These are phyloP conservation scores for Siniperca obscura DNA, from an alignment of 2,797 vertebrate species.

Conservation along the genomic window DNA sequence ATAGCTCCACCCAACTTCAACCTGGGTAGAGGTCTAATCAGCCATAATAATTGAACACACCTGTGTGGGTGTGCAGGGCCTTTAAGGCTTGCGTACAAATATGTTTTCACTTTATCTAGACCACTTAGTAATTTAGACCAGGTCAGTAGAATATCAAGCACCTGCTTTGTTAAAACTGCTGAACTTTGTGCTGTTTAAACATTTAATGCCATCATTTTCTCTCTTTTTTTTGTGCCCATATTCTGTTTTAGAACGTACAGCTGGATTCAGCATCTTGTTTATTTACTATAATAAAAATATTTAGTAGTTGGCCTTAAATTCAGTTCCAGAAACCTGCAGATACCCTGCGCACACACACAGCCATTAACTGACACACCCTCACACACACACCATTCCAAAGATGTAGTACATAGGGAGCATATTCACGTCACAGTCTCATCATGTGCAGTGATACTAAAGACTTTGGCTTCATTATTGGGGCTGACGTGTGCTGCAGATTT, in stretches of 20 bases:
- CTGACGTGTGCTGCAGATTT: conserved; percentile 49
- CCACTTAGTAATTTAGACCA: too few relatives aligned
- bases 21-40: too few relatives aligned
- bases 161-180: neutral
- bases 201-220: neutral
- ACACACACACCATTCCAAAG: conserved; percentile 14
- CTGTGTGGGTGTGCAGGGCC: too few relatives aligned
- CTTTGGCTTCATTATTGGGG: conserved; percentile 44
- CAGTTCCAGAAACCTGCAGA: neutral
- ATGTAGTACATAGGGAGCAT: conserved; percentile 1
- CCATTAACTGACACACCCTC: neutral
- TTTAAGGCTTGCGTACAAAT: too few relatives aligned
- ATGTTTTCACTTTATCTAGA: too few relatives aligned
- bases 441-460: conserved; percentile 46
- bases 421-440: conserved; percentile 6
- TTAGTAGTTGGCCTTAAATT: neutral
- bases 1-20: too few relatives aligned
- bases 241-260: neutral
- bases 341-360: neutral
- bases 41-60: too few relatives aligned
- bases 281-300: neutral
- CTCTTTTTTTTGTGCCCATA: neutral
- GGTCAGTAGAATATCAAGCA: too few relatives aligned
- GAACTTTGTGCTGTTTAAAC: neutral
- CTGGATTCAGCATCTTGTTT: neutral